Base-by-base conservation (phyloP, 2,888 invertebrate species). In the Apamea anceps region DNA sequence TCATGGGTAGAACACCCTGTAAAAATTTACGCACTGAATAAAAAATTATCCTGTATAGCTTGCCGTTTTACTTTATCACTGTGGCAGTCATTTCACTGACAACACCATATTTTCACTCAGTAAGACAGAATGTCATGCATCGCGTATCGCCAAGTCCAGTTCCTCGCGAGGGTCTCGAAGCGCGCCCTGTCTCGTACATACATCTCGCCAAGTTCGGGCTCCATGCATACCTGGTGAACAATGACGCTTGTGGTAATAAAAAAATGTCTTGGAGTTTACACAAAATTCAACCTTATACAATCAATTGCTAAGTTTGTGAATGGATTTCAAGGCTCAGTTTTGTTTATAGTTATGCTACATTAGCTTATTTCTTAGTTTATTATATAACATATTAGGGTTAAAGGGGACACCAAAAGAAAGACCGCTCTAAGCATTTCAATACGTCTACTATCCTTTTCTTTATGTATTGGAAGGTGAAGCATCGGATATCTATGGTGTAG, bases 91-190 rank as follows among this genome's bases (percentile, higher is more conserved):
- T 28, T 13, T 28, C 60, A 68, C 66, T n/a, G 45, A 75, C 28
- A 45, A 67, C 6, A 13, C 6, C 18, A 37, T 8, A 8, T 48
- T 21, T 25, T 28, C 62, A 12, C 84, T 91, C 88, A 93, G 67
- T 91, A 92, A 0, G 97, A 95, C 87, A 97, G 94, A n/a, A 97
- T 92, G 90, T 98, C 98, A 89, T 98, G 98, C 98, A 98, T 98
- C 54, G 99, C 99, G 95, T 98, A 99, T 90, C 98, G 98, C 98
- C 99, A 99, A 0, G 99, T 99, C 99, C 99, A 99, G 15, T 98
- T 97, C 67, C 98, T 97, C 0, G 99, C 99, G 62, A 99, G 97
- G 84, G 98, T 97, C 91, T 99, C 98, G 94, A 99, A 99, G 79
- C 97, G 97, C 70, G 97, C 94, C 57, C 98, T 97, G 91, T 99